phyloP scores from a whole-genome alignment of 2,888 invertebrate species.

The Tineola bisselliella region DNA sequence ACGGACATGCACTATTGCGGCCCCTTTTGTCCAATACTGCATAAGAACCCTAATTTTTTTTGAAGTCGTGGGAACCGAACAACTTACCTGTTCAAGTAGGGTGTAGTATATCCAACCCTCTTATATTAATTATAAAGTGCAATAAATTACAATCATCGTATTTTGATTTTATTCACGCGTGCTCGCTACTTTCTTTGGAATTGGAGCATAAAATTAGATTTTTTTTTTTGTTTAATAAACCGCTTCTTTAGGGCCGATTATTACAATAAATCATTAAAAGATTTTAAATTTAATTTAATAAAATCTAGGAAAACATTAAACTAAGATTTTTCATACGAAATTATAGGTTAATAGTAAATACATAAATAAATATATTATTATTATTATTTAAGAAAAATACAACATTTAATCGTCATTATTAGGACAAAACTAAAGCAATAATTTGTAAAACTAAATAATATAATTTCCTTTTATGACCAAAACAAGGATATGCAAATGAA shows the following conservation, averaged over 20 bases:
- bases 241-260: neutral
- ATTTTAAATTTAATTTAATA: too few relatives aligned
- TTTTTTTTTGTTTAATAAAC: neutral
- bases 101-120: conserved; percentile 31
- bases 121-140: conserved; percentile 45
- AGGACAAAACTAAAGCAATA: too few relatives aligned
- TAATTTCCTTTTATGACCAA: neutral
- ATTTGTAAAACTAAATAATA: too few relatives aligned
- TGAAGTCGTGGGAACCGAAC: conserved; percentile 49
- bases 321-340: too few relatives aligned
- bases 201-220: neutral
- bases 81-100: conserved; percentile 33
- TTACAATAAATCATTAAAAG: neutral
- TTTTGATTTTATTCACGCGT: conserved; percentile 47
- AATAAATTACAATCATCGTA: conserved; percentile 58
- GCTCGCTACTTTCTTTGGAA: conserved; percentile 22
- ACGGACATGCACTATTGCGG: conserved; percentile 35
- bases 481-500: neutral
- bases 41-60: conserved; percentile 35
- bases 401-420: too few relatives aligned
- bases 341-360: too few relatives aligned
- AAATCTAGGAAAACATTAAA: too few relatives aligned
- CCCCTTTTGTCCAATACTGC: conserved; percentile 44
- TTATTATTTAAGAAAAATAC: too few relatives aligned
- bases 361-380: too few relatives aligned